phyloP scores from a whole-genome alignment of 2,888 invertebrate species.

The Hermodice carunculata region DNA sequence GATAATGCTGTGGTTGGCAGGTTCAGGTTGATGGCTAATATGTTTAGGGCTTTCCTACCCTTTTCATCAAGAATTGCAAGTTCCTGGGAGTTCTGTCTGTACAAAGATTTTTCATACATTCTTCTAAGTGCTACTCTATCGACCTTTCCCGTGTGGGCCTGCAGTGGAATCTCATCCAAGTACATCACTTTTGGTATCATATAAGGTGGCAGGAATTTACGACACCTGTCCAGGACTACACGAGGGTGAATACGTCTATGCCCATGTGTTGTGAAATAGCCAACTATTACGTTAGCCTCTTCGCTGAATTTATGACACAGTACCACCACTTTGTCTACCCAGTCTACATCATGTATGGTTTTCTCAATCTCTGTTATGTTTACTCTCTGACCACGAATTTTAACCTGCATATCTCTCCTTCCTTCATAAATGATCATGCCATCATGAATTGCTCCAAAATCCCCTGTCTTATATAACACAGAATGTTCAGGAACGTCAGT shows the following conservation, averaged over 20 bases:
- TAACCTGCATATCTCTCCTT: constrained; percentile 66
- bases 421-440: constrained; percentile 80
- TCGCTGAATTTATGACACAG: constrained; percentile 78
- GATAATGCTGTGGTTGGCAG: constrained; percentile 21
- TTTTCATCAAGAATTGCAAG: constrained; percentile 27
- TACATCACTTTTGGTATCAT: constrained; percentile 77
- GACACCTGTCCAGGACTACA: constrained; percentile 15
- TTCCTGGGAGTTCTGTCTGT: constrained; percentile 28
- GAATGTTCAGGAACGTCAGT: constrained; percentile 72
- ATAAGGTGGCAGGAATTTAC: constrained; percentile 76
- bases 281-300: constrained; percentile 30
- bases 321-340: constrained; percentile 83
- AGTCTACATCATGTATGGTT: constrained; percentile 46
- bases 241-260: neutral
- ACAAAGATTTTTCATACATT: constrained; percentile 26
- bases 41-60: constrained; percentile 27
- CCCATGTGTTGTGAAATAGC: constrained; percentile 26
- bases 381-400: constrained; percentile 73
- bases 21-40: constrained; percentile 30
- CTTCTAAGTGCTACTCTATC: constrained; percentile 80
- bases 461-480: constrained; percentile 85
- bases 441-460: constrained; percentile 81
- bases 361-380: constrained; percentile 85
- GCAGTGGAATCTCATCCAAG: constrained; percentile 81
- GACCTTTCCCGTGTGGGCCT: constrained; percentile 86